A percentile compares a stretch with the other conserved stretches of the same genome.
Conservation (phyloP, 2,888 invertebrate species). For the Orchesella flavescens region DNA sequence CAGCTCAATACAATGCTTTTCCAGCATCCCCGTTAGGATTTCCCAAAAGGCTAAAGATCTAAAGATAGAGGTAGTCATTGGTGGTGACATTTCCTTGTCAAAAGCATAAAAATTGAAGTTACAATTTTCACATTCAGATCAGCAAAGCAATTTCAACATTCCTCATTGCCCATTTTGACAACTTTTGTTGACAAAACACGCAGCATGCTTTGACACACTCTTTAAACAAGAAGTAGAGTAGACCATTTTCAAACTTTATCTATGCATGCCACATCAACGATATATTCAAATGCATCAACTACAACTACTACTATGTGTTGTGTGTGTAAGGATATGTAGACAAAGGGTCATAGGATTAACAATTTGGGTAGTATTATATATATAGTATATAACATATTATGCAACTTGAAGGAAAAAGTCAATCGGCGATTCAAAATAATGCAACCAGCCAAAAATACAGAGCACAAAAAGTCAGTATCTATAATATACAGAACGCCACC, state of each 20-base stretch:
- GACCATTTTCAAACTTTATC: neutral
- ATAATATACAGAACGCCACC: neutral
- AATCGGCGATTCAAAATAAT: slow-evolving; percentile 37
- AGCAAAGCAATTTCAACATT: neutral
- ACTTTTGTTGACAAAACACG: too few relatives aligned
- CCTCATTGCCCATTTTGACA: too few relatives aligned
- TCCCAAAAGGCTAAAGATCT: too few relatives aligned
- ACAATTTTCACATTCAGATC: neutral
- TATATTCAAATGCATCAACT: neutral
- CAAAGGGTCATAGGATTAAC: slow-evolving; percentile 25
- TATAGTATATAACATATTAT: too few relatives aligned
- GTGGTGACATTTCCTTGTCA: neutral
- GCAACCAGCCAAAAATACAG: slow-evolving; percentile 31
- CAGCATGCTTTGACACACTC: neutral
- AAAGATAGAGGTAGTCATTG: too few relatives aligned
- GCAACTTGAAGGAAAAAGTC: slow-evolving; percentile 31
- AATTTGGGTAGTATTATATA: slow-evolving; percentile 22
- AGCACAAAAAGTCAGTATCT: slow-evolving; percentile 11
- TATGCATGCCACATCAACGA: neutral
- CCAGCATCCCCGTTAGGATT: too few relatives aligned
- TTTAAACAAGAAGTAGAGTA: neutral
- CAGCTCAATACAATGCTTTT: too few relatives aligned
- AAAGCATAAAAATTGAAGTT: neutral
- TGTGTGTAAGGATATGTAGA: slow-evolving; percentile 19
- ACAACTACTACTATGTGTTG: slow-evolving; percentile 11